Conservation (phyloP, 2,113 vertebrate species). For the Apteryx mantelli region DNA sequence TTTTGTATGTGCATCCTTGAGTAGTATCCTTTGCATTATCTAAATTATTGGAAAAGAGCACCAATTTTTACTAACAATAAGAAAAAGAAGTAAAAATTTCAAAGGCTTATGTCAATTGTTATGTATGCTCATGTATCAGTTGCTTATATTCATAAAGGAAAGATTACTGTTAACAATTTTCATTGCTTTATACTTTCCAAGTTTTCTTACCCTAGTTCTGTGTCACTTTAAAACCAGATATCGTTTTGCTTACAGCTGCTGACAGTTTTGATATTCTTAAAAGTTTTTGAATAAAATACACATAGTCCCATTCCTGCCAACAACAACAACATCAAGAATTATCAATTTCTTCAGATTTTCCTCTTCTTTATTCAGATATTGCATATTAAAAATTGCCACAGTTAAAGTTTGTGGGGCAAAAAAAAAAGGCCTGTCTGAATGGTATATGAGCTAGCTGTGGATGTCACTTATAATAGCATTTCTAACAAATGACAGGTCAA, state of each 20-base stretch:
- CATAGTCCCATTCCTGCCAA: background rate
- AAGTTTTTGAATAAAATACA: background rate
- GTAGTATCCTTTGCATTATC: background rate
- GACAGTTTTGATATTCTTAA: constrained; percentile 1
- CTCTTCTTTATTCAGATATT: background rate
- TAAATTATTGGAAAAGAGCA: background rate
- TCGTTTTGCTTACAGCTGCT: background rate
- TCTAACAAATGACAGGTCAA: constrained; percentile 66
- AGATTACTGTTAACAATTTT: background rate
- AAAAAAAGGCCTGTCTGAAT: constrained; percentile 14
- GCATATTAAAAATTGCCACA: constrained; percentile 55
- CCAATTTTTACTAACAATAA: background rate
- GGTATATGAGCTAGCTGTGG: constrained; percentile 15
- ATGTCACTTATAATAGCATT: constrained; percentile 70
- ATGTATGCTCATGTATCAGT: background rate
- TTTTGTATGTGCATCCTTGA: background rate
- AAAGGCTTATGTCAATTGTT: background rate
- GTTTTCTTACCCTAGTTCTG: background rate
- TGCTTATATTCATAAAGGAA: background rate
- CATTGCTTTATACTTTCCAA: background rate
- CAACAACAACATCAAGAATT: background rate
- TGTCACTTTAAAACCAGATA: background rate
- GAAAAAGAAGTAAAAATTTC: background rate
- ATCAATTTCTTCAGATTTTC: background rate
- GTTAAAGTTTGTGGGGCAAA: constrained; percentile 35